phyloP scores from a whole-genome alignment of 2,888 invertebrate species.

The Drosophila eohydei region DNA sequence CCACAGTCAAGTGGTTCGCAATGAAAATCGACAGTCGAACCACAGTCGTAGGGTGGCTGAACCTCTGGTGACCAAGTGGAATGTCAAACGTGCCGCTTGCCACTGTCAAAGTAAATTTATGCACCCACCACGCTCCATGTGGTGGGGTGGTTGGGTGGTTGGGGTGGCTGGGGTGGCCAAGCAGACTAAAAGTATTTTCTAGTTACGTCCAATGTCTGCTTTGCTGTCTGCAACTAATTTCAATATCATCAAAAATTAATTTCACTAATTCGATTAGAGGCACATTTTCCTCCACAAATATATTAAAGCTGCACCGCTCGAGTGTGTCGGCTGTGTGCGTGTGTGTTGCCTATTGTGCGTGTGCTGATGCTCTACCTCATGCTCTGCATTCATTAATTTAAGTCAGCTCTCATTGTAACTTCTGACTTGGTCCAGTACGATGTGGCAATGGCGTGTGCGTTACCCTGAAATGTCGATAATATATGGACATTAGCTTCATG shows the following conservation, averaged over 20 bases:
- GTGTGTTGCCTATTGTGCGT: conserved; percentile 17
- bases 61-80: conserved; percentile 39
- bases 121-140: conserved; percentile 43
- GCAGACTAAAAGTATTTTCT: conserved; percentile 73
- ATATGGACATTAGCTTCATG: conserved; percentile 43
- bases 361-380: conserved; percentile 12
- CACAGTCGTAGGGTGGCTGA: conserved; percentile 21
- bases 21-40: conserved; percentile 53
- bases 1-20: conserved; percentile 53
- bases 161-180: conserved; percentile 3
- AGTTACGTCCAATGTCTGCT: conserved; percentile 37
- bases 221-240: conserved; percentile 81
- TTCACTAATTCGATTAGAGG: conserved; percentile 83
- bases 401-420: conserved; percentile 34
- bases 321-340: conserved; percentile 1
- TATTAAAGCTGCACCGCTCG: conserved; percentile 41
- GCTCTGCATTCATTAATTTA: conserved; percentile 67
- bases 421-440: conserved; percentile 35
- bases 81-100: conserved; percentile 75
- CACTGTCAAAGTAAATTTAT: conserved; percentile 80
- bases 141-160: neutral
- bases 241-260: conserved; percentile 85
- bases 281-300: conserved; percentile 24
- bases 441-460: conserved; percentile 68
- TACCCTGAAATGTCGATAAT: conserved; percentile 44